Base-by-base conservation (phyloP, 2,797 vertebrate species). In the Acanthurus tractus region DNA sequence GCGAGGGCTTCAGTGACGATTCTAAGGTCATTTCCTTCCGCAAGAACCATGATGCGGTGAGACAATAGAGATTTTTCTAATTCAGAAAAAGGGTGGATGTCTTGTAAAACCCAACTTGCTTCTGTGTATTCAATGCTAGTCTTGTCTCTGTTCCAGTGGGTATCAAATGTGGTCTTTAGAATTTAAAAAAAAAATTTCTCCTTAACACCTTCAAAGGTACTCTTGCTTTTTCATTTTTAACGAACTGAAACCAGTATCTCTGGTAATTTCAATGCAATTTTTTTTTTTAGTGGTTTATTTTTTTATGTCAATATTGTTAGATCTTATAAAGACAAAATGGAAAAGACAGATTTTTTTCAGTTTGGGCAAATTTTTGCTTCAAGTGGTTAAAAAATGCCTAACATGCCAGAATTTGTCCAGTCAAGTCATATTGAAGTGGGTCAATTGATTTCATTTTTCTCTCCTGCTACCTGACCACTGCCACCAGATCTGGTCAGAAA, bases 401-500 rank as follows among this genome's bases (percentile, higher is more conserved):
- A 14, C 11, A 62, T 20, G 7, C 11, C 2, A 14, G 8, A 15
- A 6, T 13, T 3, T 59, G 17, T 5, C 11, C 44, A 17, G 7
- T 15, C 10, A 18, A 40, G 10, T 22, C 36, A 18, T 64, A 44
- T 8, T 25, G 8, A 48, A 78, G n/a, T 17, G 1, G 1, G 2
- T 38, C 17, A 6, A 17, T 25, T 64, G 1, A 70, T 36, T 55
- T 20, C 7, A 2, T 38, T 59, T 59, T 49, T 63, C 8, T 63
- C 4, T 3, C 40, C 13, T 54, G 44, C 18, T 62, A 1, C 42
- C 8, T 49, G 29, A 34, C 29, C 29, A 34, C 38, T 13, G 45
- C 49, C 22, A 79, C 59, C 88, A 99, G 98, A 97, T 99, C 87
- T 99, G 98, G 98, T 96, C 96, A 3, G 98, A 99, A 89, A 97